A percentile compares a stretch with the other conserved stretches of the same genome.
Evolutionary conservation across 2,113 vertebrate species (phyloP).

Genomic region (Podocnemis expansa): DNA sequence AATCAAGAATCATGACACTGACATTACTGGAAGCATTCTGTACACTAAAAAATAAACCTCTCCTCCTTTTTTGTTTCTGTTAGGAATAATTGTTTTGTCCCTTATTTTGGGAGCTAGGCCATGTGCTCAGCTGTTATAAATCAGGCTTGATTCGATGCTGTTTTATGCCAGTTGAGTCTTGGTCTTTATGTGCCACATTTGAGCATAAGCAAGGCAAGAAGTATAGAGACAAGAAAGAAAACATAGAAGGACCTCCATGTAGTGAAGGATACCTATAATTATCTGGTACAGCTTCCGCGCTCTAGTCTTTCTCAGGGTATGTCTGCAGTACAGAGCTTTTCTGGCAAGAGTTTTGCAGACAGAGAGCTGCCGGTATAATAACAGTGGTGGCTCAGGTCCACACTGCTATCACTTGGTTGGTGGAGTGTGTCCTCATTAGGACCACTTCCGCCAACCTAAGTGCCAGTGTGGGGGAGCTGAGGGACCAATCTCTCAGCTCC

Average conservation of each 20-base stretch:
- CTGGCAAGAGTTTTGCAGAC: too few species aligned
- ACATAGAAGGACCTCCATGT: not conserved
- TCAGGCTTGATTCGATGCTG: not conserved
- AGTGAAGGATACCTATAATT: too few species aligned
- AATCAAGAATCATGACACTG: not conserved
- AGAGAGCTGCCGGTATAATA: too few species aligned
- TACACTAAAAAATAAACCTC: not conserved
- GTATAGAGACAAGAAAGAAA: not conserved
- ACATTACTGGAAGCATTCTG: fast-evolving
- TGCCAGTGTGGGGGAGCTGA: too few species aligned
- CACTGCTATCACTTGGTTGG: too few species aligned
- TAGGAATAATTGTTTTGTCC: not conserved
- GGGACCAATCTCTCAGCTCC: too few species aligned
- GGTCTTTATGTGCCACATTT: fast-evolving
- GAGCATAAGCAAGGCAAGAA: not conserved
- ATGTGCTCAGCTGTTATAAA: not conserved
- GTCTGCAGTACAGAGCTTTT: too few species aligned
- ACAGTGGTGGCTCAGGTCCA: too few species aligned
- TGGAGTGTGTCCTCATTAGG: too few species aligned
- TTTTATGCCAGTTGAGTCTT: not conserved
- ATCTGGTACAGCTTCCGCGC: not conserved
- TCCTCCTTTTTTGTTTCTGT: not conserved
- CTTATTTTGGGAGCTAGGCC: fast-evolving
- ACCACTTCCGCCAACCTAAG: too few species aligned
- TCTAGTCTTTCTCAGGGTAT: not conserved